These are phyloP conservation scores for Megaustenia siamemsis DNA, from an alignment of 2,888 invertebrate genomes.

Conservation along the genomic window DNA sequence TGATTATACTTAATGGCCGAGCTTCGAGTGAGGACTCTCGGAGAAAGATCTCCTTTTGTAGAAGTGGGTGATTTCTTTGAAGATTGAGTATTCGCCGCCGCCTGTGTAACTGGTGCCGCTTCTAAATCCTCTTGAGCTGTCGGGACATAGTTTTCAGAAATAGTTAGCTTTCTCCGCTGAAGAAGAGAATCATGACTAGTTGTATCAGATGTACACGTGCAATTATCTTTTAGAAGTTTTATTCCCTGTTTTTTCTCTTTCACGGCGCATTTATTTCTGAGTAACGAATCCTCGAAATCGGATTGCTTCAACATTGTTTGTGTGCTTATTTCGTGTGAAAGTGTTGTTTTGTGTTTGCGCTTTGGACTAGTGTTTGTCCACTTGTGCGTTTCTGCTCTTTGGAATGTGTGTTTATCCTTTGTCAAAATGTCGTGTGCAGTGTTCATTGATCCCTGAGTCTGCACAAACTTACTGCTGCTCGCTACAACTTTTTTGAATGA, in stretches of 20 bases:
- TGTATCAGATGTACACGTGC: conserved; percentile 2
- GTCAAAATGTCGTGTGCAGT: no score
- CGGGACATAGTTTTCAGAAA: background rate
- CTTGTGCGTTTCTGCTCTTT: background rate
- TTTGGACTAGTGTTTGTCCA: background rate
- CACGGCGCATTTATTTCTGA: background rate
- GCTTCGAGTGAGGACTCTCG: conserved; percentile 4
- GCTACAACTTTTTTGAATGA: no score
- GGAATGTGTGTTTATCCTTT: background rate
- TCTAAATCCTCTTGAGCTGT: background rate
- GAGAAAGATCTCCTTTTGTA: background rate
- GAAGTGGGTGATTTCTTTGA: background rate
- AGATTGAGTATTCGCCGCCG: background rate
- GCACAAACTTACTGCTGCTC: background rate
- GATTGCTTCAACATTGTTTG: background rate
- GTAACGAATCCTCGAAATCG: background rate
- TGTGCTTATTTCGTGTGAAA: background rate
- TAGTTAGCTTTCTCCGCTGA: background rate
- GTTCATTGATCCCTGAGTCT: background rate
- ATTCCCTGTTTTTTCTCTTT: background rate
- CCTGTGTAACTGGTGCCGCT: background rate
- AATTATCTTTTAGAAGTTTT: conserved; percentile 8
- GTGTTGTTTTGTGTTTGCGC: background rate
- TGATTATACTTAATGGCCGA: background rate
- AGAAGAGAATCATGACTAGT: background rate